These are phyloP conservation scores for Melanotaenia maccullochi DNA, from an alignment of 2,797 vertebrate species.

Conservation along the genomic window DNA sequence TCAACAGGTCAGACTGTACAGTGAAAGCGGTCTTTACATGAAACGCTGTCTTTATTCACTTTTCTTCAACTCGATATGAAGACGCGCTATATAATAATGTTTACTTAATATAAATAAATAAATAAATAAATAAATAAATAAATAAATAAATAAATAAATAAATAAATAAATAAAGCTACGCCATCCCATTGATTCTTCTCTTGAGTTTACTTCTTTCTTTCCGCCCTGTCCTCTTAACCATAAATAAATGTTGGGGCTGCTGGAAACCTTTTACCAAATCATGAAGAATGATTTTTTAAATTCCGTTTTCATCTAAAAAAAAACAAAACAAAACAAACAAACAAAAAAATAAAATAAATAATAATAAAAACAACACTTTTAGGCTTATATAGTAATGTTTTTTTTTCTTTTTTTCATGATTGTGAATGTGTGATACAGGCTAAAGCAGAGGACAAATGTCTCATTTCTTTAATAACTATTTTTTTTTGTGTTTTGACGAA, in stretches of 20 bases:
- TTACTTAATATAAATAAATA: no score
- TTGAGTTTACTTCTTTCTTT: not conserved
- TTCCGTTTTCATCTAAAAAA: no score
- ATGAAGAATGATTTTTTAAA: no score
- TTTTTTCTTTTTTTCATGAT: not conserved
- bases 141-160: not conserved
- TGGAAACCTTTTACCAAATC: not conserved
- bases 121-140: no score
- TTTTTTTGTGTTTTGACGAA: not conserved
- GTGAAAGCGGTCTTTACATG: slow-evolving; percentile 11
- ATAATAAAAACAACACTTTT: no score
- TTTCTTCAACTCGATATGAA: not conserved
- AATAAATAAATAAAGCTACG: not conserved
- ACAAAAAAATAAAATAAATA: no score
- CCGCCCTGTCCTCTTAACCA: not conserved
- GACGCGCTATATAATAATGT: no score
- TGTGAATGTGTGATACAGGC: not conserved
- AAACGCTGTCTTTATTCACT: slow-evolving; percentile 6
- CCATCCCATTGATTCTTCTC: not conserved
- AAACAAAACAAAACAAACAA: no score
- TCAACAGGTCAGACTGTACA: slow-evolving; percentile 27
- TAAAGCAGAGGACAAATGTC: not conserved
- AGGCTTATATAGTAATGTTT: not conserved
- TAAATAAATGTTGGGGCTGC: not conserved
- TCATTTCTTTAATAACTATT: not conserved